These are phyloP conservation scores for Saccopteryx bilineata DNA, from an alignment of 2,113 vertebrate genomes.

Conservation along the genomic window DNA sequence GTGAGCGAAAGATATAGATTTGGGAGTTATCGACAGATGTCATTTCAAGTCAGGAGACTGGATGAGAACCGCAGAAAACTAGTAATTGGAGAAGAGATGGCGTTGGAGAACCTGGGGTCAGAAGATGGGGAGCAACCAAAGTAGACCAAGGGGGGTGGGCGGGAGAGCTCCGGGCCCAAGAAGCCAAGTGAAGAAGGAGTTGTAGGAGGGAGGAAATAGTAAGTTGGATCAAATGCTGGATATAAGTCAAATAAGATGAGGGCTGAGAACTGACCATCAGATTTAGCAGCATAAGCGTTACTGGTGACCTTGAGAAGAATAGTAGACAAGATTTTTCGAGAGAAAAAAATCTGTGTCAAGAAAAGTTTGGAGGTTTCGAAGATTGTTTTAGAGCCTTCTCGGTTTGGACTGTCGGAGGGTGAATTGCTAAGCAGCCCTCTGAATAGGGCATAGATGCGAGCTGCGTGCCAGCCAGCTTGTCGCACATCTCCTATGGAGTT, in stretches of 20 bases:
- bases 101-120: background rate
- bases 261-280: background rate
- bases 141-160: background rate
- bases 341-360: background rate
- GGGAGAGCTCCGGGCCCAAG: background rate
- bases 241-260: background rate
- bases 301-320: background rate
- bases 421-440: background rate
- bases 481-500: background rate
- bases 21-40: background rate
- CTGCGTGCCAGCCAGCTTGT: background rate
- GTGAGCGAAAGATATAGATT: background rate
- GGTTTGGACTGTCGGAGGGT: background rate
- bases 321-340: background rate
- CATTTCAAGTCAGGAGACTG: background rate
- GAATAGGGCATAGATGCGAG: too few species aligned
- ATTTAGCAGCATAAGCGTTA: background rate
- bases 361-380: background rate
- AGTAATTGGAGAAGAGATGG: background rate
- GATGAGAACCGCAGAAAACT: background rate
- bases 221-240: background rate
- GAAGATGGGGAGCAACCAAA: background rate
- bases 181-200: background rate
- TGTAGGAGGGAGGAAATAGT: background rate
- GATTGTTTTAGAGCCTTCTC: background rate